Conservation (phyloP, 2,888 invertebrate species). For the Siphlonurus alternatus region DNA sequence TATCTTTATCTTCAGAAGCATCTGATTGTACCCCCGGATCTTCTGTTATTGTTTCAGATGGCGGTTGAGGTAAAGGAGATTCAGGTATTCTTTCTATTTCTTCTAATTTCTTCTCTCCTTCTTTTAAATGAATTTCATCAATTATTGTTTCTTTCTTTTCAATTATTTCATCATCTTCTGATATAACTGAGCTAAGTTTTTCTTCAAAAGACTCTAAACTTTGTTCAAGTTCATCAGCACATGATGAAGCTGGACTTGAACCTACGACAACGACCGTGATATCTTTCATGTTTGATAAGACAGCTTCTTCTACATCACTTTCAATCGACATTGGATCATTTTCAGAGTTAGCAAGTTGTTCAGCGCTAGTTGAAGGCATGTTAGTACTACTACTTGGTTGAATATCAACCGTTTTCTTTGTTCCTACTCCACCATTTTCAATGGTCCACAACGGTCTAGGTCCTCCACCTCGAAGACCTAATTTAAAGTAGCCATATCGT, state of each 20-base stretch:
- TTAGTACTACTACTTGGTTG: constrained; percentile 2
- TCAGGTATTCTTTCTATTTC: constrained; percentile 1
- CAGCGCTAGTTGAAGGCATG: not conserved
- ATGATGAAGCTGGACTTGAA: constrained; percentile 21
- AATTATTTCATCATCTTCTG: not conserved
- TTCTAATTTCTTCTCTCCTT: constrained; percentile 3
- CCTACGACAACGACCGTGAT: constrained; percentile 18
- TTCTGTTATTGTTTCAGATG: constrained; percentile 2
- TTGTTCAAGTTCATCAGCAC: not conserved
- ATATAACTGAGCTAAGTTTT: not conserved
- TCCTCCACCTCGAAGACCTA: constrained; percentile 29
- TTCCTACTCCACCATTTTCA: constrained; percentile 8
- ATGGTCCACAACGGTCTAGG: constrained; percentile 20
- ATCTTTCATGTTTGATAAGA: constrained; percentile 17
- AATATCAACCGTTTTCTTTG: constrained; percentile 7
- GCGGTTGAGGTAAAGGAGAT: not conserved
- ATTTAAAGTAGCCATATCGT: constrained; percentile 39
- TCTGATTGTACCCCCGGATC: constrained; percentile 10
- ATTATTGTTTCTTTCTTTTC: not conserved
- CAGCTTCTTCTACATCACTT: not conserved
- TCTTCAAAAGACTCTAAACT: constrained; percentile 1
- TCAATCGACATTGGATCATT: not conserved
- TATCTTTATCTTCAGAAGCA: constrained; percentile 18
- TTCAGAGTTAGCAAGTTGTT: too few species aligned
- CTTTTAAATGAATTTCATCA: not conserved